A percentile compares a stretch with the other conserved stretches of the same genome.
These are phyloP conservation scores for Cryptocephalus primarius DNA, from an alignment of 2,888 invertebrate genomes.

Conservation along the genomic window DNA sequence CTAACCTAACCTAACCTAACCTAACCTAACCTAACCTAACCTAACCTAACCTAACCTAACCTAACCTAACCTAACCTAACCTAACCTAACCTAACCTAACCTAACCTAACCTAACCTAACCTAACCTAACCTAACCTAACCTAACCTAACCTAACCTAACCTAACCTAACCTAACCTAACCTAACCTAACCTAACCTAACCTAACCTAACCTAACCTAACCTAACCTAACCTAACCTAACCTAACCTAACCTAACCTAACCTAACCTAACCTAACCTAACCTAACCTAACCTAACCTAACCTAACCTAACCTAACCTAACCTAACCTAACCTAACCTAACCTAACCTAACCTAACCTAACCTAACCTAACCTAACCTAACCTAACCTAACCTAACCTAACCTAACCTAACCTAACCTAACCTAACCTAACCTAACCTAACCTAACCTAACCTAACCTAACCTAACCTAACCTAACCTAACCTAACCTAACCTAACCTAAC, in stretches of 20 bases:
- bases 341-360: too few relatives aligned
- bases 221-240: conserved; percentile 15
- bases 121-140: conserved; percentile 14
- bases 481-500: too few relatives aligned
- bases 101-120: conserved; percentile 12
- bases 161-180: conserved; percentile 9
- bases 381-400: too few relatives aligned
- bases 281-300: too few relatives aligned
- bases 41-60: conserved; percentile 14
- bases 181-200: conserved; percentile 11
- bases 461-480: too few relatives aligned
- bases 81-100: conserved; percentile 14
- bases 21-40: conserved; percentile 11
- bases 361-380: too few relatives aligned
- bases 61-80: conserved; percentile 14
- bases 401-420: too few relatives aligned
- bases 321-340: too few relatives aligned
- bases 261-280: too few relatives aligned
- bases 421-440: too few relatives aligned
- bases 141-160: conserved; percentile 12
- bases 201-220: conserved; percentile 13
- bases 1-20: conserved; percentile 7
- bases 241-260: conserved; percentile 13
- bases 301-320: too few relatives aligned
- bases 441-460: too few relatives aligned